A percentile compares a stretch with the other conserved stretches of the same genome.
Conservation (phyloP, 2,113 vertebrate species). For the Pteronura brasiliensis region DNA sequence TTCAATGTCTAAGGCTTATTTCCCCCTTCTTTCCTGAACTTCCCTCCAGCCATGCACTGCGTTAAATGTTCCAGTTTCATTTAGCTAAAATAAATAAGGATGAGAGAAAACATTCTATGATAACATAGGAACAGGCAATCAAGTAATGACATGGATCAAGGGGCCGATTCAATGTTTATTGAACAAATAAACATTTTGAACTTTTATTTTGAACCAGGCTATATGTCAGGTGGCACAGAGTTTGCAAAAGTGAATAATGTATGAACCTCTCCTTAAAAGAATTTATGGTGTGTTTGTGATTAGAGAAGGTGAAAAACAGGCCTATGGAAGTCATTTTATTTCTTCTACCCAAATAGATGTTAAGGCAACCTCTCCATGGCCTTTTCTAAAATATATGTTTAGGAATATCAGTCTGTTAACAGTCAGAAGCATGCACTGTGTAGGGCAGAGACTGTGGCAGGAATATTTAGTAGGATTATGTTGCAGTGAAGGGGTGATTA, state of each 20-base stretch:
- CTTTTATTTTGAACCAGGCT: not conserved
- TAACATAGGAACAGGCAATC: not conserved
- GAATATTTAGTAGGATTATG: not conserved
- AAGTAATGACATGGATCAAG: not conserved
- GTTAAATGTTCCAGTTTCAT: not conserved
- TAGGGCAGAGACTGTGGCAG: not conserved
- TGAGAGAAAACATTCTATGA: not conserved
- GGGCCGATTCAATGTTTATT: not conserved
- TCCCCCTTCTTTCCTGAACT: not conserved
- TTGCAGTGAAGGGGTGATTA: not conserved
- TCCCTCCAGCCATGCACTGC: not conserved
- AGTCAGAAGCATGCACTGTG: not conserved
- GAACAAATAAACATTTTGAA: not conserved
- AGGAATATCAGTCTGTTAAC: not conserved
- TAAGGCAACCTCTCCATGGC: rapidly evolving
- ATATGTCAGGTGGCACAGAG: rapidly evolving
- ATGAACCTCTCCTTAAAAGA: not conserved
- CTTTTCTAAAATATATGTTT: not conserved
- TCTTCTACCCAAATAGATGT: not conserved
- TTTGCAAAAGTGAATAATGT: not conserved
- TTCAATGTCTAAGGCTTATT: not conserved
- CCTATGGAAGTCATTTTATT: not conserved
- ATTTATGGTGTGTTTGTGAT: not conserved
- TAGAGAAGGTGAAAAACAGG: not conserved
- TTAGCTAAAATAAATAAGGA: not conserved